Base-by-base conservation (phyloP, 2,113 vertebrate species). In the Myrmecophaga tridactyla region DNA sequence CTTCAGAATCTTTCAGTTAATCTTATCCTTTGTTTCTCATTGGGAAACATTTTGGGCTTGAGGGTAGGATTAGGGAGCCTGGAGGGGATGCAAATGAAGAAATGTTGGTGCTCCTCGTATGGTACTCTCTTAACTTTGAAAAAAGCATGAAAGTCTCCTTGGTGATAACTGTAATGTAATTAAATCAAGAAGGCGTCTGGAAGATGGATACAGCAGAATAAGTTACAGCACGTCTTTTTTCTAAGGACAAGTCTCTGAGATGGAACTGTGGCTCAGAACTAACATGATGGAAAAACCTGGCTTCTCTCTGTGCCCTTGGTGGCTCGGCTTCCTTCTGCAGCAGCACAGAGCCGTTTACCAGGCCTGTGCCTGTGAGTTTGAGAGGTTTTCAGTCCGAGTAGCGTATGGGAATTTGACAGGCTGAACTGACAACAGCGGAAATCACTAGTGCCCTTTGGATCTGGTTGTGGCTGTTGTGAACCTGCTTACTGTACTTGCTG, bases 381-480 rank as follows among this genome's bases (percentile, higher is more conserved):
- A 97, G 93, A 97, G 53, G 51, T 94, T 86, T 98, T 96, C 96
- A 67, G 87, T 73, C 2, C 70, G 77, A n/a, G 80, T 85, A 96
- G 81, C 97, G 94, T 96, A 96, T 95, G 95, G 87, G 39, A 93
- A 93, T 97, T 96, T 98, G 97, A 94, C 70, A 97, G 94, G 96
- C 96, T 93, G 96, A 98, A 90, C 76, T 92, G 48, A 76, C 58
- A 87, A 62, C 94, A 89, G 76, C 51, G 83, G 67, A 95, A 96
- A 94, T 88, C 92, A 97, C 87, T 91, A 95, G 97, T 96, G 97
- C 96, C 96, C 93, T 95, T 94, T 97, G 88, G 97, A 96, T 96
- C 90, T 97, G 95, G 56, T 51, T 92, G 96, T n/a, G 95, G 91
- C 94, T 95, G 82, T 67, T 96, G 92, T 91, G 96, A 96, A 96